Evolutionary conservation across 37 sponge, comb jelly and placozoan species (phyloP).

Genomic region (Axinella damicornis): DNA sequence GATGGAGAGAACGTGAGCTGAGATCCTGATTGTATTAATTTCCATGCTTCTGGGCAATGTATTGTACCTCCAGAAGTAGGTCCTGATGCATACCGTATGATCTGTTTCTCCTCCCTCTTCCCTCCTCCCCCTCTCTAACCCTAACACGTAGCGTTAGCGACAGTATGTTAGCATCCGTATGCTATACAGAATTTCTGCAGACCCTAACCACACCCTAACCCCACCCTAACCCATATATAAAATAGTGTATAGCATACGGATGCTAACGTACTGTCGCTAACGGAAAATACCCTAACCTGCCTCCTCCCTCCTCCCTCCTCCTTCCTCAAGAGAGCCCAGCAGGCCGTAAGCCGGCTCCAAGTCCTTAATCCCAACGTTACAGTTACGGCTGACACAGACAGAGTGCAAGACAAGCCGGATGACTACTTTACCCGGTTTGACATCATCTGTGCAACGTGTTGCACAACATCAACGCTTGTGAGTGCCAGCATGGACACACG

Average conservation of each 20-base stretch:
- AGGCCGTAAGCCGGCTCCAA: conserved; percentile 62
- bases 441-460: conserved; percentile 70
- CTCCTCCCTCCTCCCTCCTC: background rate
- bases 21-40: background rate
- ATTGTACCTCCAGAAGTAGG: no score
- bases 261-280: no score
- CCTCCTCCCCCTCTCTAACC: background rate
- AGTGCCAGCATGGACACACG: background rate
- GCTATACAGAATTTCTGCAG: no score
- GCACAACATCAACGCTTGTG: conserved; percentile 44
- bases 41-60: background rate
- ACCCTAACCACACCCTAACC: no score
- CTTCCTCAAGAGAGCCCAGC: conserved; percentile 61
- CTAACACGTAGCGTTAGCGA: no score
- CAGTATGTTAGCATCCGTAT: no score
- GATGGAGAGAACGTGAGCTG: conserved; percentile 37
- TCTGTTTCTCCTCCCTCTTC: no score
- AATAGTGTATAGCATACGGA: no score
- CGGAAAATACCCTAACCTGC: no score
- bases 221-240: background rate
- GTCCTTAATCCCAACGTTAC: conserved; percentile 85
- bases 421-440: conserved; percentile 79
- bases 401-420: conserved; percentile 61
- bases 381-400: conserved; percentile 50
- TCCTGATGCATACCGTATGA: no score